phyloP scores from a whole-genome alignment of 2,888 invertebrate species.

The Eutolmus rufibarbis region DNA sequence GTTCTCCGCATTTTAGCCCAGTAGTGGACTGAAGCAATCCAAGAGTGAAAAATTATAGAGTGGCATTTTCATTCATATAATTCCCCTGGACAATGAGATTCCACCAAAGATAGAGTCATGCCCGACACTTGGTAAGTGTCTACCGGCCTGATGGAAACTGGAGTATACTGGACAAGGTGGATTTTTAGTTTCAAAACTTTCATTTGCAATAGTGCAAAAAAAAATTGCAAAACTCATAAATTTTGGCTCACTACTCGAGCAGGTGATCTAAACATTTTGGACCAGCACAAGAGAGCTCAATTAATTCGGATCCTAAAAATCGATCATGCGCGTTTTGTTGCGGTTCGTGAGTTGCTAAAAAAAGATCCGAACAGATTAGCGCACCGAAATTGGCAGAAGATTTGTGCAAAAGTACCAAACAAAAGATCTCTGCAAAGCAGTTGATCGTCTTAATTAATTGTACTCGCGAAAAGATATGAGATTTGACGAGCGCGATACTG shows the following conservation, averaged over 20 bases:
- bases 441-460: slow-evolving; percentile 20
- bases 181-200: not conserved
- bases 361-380: not conserved
- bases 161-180: not conserved
- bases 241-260: not conserved
- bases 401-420: not conserved
- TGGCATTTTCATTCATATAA: not conserved
- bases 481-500: not conserved
- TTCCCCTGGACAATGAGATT: not conserved
- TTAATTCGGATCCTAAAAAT: not conserved
- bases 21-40: not conserved
- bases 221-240: not conserved
- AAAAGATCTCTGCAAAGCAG: not conserved
- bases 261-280: not conserved
- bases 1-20: not conserved
- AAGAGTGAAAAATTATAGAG: not conserved
- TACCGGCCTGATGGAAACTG: not conserved
- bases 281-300: not conserved
- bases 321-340: not conserved
- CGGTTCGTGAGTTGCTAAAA: not conserved
- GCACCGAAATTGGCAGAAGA: not conserved
- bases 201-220: not conserved
- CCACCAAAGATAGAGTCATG: not conserved
- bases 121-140: not conserved
- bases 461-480: not conserved